phyloP scores from a whole-genome alignment of 1,140 invertebrate species.

The Brachionus asplanchnoidis region DNA sequence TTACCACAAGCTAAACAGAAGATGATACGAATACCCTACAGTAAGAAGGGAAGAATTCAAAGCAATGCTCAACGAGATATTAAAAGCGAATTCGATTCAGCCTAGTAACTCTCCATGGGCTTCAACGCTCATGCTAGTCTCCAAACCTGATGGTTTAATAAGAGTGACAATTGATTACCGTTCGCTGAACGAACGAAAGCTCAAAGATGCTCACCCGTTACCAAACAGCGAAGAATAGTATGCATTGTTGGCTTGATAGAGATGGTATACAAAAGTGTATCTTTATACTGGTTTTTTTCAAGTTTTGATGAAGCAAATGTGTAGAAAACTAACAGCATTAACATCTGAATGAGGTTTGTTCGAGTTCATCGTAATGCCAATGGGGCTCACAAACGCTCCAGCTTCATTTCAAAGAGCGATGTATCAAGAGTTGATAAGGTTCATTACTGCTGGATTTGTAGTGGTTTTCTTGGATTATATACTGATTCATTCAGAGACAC shows the following conservation, averaged over 20 bases:
- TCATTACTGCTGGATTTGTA: constrained; percentile 9
- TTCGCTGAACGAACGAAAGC: constrained; percentile 43
- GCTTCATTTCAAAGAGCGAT: constrained; percentile 52
- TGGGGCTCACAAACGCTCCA: constrained; percentile 53
- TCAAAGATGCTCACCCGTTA: constrained; percentile 37
- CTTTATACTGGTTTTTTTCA: not conserved
- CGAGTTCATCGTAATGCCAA: constrained; percentile 52
- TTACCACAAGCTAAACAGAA: not conserved
- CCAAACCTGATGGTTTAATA: constrained; percentile 4
- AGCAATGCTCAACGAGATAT: not conserved
- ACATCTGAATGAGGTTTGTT: constrained; percentile 39
- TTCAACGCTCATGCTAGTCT: constrained; percentile 6
- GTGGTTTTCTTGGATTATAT: constrained; percentile 31
- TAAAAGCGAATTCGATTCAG: constrained; percentile 44
- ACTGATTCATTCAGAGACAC: not conserved
- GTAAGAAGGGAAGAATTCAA: not conserved
- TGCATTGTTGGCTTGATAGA: constrained; percentile 11
- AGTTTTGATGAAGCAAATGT: not conserved
- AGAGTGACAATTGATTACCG: not conserved
- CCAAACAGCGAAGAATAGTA: constrained; percentile 43
- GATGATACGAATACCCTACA: not conserved
- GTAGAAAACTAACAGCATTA: not conserved
- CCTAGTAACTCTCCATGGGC: not conserved
- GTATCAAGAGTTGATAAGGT: constrained; percentile 42
- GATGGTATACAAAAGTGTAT: not conserved